Conservation (phyloP, 2,113 vertebrate species). For the Charina bottae region DNA sequence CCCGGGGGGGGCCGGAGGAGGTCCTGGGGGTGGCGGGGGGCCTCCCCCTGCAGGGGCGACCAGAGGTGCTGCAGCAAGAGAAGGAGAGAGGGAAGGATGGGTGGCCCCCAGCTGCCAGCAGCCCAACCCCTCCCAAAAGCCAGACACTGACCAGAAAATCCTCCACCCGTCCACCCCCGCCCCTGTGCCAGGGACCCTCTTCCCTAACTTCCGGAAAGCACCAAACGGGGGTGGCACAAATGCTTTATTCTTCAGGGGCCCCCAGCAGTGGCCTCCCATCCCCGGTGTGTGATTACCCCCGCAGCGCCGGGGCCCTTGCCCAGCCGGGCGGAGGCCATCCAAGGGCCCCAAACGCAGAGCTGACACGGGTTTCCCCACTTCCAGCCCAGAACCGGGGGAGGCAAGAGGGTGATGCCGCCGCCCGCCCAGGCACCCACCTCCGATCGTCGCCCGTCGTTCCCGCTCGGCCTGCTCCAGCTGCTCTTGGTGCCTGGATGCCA, state of each 20-base stretch:
- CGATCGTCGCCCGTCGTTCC: conserved; percentile 62
- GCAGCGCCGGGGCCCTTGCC: no score
- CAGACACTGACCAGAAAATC: neutral
- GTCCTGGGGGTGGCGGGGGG: conserved; percentile 66
- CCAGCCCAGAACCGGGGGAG: neutral
- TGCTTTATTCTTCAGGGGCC: neutral
- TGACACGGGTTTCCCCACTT: no score
- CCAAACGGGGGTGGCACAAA: neutral
- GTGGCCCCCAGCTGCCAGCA: conserved; percentile 32
- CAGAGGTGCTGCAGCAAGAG: conserved; percentile 66
- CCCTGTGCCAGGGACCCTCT: neutral
- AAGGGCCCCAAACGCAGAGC: neutral
- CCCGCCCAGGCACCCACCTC: conserved; percentile 49
- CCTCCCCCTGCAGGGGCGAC: conserved; percentile 67
- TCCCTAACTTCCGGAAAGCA: neutral
- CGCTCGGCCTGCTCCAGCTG: conserved; percentile 69
- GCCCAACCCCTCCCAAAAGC: neutral
- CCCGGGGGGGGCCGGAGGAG: neutral
- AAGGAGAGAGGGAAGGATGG: neutral
- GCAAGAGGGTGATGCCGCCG: neutral
- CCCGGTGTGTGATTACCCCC: no score
- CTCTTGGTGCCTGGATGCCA: conserved; percentile 58
- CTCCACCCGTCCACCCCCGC: neutral
- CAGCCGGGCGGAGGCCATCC: no score
- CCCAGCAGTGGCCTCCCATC: neutral